Evolutionary conservation across 2,888 invertebrate species (phyloP), one percentile per base, ranked within the genome.

Genomic region (Amphipyra tragopoginis): DNA sequence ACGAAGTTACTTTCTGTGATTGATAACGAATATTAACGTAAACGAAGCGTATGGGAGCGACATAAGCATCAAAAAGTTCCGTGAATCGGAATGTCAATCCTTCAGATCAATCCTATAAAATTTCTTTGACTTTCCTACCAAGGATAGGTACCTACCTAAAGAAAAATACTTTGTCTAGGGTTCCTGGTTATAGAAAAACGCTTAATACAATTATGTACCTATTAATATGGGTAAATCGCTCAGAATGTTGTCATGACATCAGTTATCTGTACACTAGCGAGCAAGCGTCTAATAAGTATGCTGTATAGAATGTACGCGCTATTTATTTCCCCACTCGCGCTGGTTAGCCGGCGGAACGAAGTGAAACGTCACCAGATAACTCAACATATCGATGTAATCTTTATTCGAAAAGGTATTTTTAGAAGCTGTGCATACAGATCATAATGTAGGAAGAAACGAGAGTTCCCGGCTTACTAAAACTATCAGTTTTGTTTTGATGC

Each of bases 291-390:
- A 10, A 5, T 9, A 10, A 5, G 39, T 13, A 13, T 7, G 13
- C 33, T 14, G 7, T 34, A 15, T 8, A 48, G 26, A 11, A 11
- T 43, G 38, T 42, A 15, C 38, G 63, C 15, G 29, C 26, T n/a
- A 38, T 54, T 64, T 58, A 45, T 58, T 66, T 29, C 29, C 14
- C n/a, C 11, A 36, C 36, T 15, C 13, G 13, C 9, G 2, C 14
- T 39, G 11, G 39, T 26, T 1, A 36, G 6, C 29, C 33, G 14
- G 38, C 13, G 10, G 9, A 49, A 44, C 7, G 9, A 48, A 50
- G 44, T 15, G 34, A 65, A 39, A 33, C n/a, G 36, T 42, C 36
- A 34, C 6, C 0, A 45, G 33, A 33, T 13, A 44, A 33, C 9
- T 13, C 33, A 33, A 14, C 10, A 33, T 47, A 47, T 33, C 14